A percentile compares a stretch with the other conserved stretches of the same genome.
phyloP scores from a whole-genome alignment of 30 jellyfish, hydroid and myxozoan genomes.

The Pelagia noctiluca region DNA sequence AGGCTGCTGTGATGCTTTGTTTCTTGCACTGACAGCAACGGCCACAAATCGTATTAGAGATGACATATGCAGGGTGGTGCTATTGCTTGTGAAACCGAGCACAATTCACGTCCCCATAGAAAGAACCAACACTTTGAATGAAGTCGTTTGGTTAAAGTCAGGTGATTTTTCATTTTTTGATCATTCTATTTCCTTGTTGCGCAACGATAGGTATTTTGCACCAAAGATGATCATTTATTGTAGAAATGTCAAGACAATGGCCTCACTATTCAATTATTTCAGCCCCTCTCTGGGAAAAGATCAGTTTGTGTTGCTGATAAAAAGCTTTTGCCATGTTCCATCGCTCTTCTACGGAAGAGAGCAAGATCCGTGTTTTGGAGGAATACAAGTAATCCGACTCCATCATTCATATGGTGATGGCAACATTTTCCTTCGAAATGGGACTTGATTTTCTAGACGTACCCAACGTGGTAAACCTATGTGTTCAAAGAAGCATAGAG shows the following conservation, averaged over 20 bases:
- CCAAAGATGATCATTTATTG: background rate
- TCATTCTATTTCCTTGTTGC: background rate
- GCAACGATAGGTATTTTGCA: background rate
- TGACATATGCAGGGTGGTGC: background rate
- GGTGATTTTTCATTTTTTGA: background rate
- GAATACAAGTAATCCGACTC: background rate
- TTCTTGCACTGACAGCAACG: background rate
- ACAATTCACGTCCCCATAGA: background rate
- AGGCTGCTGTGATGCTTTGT: background rate
- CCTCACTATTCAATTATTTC: background rate
- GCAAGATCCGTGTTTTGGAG: background rate
- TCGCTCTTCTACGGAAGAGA: background rate
- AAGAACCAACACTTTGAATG: background rate
- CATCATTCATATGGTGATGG: background rate
- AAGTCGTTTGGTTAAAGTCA: background rate
- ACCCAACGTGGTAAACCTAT: background rate
- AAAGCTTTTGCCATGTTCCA: background rate
- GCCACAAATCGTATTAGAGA: background rate
- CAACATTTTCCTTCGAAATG: conserved; percentile 2
- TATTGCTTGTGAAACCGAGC: background rate
- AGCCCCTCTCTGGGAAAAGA: background rate
- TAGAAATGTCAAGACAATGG: background rate
- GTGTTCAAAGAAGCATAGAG: background rate
- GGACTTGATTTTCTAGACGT: conserved; percentile 5
- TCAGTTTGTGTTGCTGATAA: background rate